Evolutionary conservation across 2,113 vertebrate genomes (phyloP).

Genomic region (Toxotes chatareus): DNA sequence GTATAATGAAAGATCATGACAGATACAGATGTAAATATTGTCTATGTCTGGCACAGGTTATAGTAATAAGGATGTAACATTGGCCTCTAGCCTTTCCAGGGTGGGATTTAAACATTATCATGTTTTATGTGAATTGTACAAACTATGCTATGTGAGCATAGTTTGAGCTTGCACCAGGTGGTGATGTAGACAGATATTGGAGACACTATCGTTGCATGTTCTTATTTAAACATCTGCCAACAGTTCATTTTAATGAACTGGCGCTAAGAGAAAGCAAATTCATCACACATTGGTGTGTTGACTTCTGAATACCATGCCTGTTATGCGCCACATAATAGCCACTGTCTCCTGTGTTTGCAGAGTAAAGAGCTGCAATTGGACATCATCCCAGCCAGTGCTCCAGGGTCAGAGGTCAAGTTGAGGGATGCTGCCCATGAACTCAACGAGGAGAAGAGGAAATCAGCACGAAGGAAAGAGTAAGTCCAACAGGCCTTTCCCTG

Average conservation of each 20-base stretch:
- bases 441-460: conserved; percentile 98
- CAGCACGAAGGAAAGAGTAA: conserved; percentile 98
- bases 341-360: conserved; percentile 79
- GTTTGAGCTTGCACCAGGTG: conserved; percentile 13
- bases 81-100: neutral
- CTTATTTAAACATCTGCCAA: conserved; percentile 1
- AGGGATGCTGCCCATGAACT: conserved; percentile 97
- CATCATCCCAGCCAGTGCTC: conserved; percentile 96
- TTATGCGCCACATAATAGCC: conserved; percentile 29
- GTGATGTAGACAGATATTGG: neutral
- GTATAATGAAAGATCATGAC: neutral
- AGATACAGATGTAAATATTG: neutral
- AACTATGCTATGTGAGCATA: no score
- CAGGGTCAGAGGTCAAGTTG: conserved; percentile 97
- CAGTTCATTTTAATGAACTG: conserved; percentile 29
- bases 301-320: conserved; percentile 21
- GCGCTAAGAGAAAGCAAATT: conserved; percentile 25
- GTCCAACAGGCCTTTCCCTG: conserved; percentile 2
- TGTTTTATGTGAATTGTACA: neutral
- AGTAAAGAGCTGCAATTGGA: conserved; percentile 98
- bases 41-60: neutral
- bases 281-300: neutral
- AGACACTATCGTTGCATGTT: neutral
- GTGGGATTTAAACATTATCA: neutral
- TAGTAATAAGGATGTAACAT: neutral